Base-by-base conservation (phyloP, 2,113 vertebrate genomes). In the Maccullochella peelii region DNA sequence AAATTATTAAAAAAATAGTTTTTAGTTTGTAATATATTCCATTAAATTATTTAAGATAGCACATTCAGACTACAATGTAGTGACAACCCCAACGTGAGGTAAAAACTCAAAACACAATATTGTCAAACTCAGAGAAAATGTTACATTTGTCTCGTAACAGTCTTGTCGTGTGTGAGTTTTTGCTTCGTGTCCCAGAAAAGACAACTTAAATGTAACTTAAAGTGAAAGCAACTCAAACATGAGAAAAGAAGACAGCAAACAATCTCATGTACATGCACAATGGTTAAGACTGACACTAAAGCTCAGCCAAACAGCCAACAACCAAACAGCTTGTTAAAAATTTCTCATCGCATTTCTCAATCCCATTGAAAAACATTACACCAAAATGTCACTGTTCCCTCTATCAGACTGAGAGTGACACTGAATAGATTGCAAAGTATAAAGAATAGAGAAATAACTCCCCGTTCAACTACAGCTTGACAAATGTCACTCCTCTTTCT, bases 401-500 rank as follows among this genome's bases (percentile, higher is more conserved):
- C 23, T 14, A 38, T 82, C 66, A 79, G 62, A 73, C 25, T 27
- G 27, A 66, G 61, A 63, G 47, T 20, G 0, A n/a, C 0, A 14
- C 44, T 72, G 58, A 82, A 81, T 16, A 76, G 70, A 85, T n/a
- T 65, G 33, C 18, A 69, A 25, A 40, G 76, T 47, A 27, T 50
- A 61, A 79, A 83, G 49, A 66, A 79, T 10, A 58, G 59, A 83
- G 33, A 54, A 83, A 69, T 40, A 44, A 86, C 68, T 91, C 3
- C 1, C 62, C 21, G 79, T 77, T 84, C 55, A 86, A 87, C 33
- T 82, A 74, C 68, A 88, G 61, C 65, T 63, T 82, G 87, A 82
- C 81, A 82, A 80, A 79, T 82, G 65, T 80, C 2, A 58, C 65
- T 76, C 33, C 5, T 79, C 77, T 81, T 47, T 80, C 62, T 79